Base-by-base conservation (phyloP, 2,113 vertebrate genomes). In the Chaetorhynchus papuensis region DNA sequence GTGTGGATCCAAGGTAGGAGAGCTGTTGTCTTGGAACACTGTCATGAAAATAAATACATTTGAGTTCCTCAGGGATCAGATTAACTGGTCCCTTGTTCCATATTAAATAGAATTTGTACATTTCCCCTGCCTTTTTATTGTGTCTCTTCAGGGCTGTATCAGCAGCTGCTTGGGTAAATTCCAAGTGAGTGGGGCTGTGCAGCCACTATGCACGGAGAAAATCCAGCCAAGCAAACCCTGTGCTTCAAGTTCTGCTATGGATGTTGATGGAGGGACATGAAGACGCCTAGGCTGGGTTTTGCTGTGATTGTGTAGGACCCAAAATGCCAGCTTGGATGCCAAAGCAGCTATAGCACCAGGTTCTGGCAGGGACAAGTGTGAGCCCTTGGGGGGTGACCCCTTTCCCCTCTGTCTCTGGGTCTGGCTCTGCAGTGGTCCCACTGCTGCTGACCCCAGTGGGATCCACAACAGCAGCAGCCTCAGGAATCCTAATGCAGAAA, bases 101-200 rank as follows among this genome's bases (percentile, higher is more conserved):
- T 35, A 47, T 87, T 79, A 96, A 83, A 37, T n/a, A 68, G 70
- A 79, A 85, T 71, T 89, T 93, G 87, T 93, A 57, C 75, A 76
- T 90, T 94, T 70, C 61, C 44, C 20, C 45, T 50, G 57, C 23
- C 37, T 87, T 96, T 89, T 94, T 84, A 95, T 72, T 87, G 76
- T 78, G 87, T 89, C 89, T 97, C 89, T 82, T 82, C 0, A 13
- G 87, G 74, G 47, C 66, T 76, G n/a, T 85, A 68, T 89, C 83
- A 96, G 93, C 95, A 96, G 94, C 96, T 94, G 94, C 84, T 91
- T 93, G 93, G 77, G 33, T 47, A 65, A 72, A 41, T 18, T 92
- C 95, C 89, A 87, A 93, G 87, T 27, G 49, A 89, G 45, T 0
- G 4, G 77, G 61, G 61, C 57, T 50, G 39, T 69, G 65, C 45